phyloP scores from a whole-genome alignment of 2,113 vertebrate species.

The Rutilus rutilus region DNA sequence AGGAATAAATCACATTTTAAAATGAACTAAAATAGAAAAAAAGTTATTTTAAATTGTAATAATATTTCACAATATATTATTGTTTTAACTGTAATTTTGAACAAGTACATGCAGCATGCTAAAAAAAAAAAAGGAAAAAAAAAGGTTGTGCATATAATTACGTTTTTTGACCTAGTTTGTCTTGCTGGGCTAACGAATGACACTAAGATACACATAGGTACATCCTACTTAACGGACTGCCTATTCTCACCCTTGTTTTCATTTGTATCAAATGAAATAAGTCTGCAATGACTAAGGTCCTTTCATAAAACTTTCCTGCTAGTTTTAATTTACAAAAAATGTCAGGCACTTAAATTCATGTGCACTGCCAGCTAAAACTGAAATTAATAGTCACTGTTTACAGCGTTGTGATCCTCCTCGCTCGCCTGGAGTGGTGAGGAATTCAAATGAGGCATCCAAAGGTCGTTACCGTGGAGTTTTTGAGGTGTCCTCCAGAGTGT shows the following conservation, averaged over 20 bases:
- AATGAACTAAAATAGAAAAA: background rate
- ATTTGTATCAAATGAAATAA: background rate
- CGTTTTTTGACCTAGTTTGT: background rate
- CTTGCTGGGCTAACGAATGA: background rate
- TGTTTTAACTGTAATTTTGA: background rate
- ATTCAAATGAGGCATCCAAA: conserved; percentile 42
- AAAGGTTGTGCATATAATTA: background rate
- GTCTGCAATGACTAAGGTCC: background rate
- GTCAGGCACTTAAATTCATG: background rate
- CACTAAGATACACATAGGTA: background rate
- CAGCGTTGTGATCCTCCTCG: conserved; percentile 11
- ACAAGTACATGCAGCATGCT: too few species aligned
- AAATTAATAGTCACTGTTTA: background rate
- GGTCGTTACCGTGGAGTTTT: conserved; percentile 43
- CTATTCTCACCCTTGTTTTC: background rate
- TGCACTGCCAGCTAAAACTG: background rate
- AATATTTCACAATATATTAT: background rate
- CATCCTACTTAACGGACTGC: background rate
- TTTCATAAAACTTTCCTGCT: background rate
- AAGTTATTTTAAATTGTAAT: background rate
- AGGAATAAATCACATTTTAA: background rate
- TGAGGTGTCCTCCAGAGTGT: conserved; percentile 41
- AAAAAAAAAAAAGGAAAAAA: background rate
- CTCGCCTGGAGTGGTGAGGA: conserved; percentile 21
- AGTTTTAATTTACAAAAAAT: background rate